Evolutionary conservation across 37 sponge, comb jelly and placozoan species (phyloP).

Genomic region (Eunapius fragilis): DNA sequence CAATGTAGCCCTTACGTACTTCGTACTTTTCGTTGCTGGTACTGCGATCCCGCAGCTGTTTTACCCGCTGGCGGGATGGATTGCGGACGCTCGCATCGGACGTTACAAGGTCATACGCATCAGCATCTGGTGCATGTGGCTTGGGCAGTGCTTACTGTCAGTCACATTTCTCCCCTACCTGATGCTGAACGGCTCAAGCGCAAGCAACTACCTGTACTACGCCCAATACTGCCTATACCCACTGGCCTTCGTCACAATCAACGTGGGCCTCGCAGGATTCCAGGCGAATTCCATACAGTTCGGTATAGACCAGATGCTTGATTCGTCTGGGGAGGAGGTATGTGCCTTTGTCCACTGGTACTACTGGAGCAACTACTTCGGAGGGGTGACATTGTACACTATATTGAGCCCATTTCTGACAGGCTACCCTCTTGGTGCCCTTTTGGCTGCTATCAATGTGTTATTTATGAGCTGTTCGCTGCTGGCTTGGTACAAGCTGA

Average conservation of each 20-base stretch:
- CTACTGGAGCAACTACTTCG: slow-evolving; percentile 3
- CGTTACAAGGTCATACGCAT: neutral
- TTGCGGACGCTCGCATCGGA: neutral
- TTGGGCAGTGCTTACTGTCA: neutral
- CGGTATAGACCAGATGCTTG: slow-evolving; percentile 15
- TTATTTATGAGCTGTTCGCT: neutral
- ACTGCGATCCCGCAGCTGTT: neutral
- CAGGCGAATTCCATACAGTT: slow-evolving; percentile 10
- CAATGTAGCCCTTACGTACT: no score
- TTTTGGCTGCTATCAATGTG: neutral
- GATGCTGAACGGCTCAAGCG: no score
- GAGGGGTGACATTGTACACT: neutral
- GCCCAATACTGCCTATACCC: neutral
- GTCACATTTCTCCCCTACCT: neutral
- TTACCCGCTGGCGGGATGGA: slow-evolving; percentile 1
- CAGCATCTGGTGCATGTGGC: neutral
- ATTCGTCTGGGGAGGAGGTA: neutral
- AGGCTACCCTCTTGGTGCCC: no score
- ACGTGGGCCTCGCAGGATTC: slow-evolving; percentile 1
- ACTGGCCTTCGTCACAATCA: neutral
- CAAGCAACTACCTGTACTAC: no score
- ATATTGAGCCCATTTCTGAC: no score
- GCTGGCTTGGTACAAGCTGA: neutral
- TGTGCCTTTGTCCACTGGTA: slow-evolving; percentile 19
- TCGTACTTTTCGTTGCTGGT: neutral